These are phyloP conservation scores for Desmodus rotundus DNA, from an alignment of 2,113 vertebrate genomes.

Conservation along the genomic window DNA sequence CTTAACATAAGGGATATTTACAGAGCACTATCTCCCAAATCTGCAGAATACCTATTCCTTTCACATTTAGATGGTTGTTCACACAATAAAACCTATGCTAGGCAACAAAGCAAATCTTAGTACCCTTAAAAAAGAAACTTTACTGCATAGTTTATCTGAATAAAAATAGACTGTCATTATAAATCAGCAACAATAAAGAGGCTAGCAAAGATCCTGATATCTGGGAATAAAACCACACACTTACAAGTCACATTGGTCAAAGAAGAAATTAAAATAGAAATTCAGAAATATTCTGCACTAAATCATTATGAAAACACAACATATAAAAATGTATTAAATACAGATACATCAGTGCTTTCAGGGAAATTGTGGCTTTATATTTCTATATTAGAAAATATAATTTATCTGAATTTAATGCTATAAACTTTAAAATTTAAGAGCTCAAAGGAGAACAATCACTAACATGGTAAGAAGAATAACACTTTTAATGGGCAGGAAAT, in stretches of 20 bases:
- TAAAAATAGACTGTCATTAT: not conserved
- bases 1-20: not conserved
- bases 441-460: not conserved
- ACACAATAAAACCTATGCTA: not conserved
- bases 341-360: not conserved
- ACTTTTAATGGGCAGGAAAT: not conserved
- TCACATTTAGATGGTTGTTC: not conserved
- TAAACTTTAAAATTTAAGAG: not conserved
- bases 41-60: not conserved
- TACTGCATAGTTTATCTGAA: not conserved
- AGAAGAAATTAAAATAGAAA: not conserved
- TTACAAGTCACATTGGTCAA: not conserved
- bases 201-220: not conserved
- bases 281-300: not conserved
- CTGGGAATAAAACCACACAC: not conserved
- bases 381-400: not conserved
- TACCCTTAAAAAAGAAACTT: not conserved
- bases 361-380: not conserved
- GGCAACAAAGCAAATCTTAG: not conserved
- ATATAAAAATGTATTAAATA: not conserved
- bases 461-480: not conserved
- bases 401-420: not conserved
- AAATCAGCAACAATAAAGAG: not conserved
- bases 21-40: not conserved
- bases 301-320: not conserved